phyloP scores from a whole-genome alignment of 2,888 invertebrate genomes.

The Anoncus sp. region DNA sequence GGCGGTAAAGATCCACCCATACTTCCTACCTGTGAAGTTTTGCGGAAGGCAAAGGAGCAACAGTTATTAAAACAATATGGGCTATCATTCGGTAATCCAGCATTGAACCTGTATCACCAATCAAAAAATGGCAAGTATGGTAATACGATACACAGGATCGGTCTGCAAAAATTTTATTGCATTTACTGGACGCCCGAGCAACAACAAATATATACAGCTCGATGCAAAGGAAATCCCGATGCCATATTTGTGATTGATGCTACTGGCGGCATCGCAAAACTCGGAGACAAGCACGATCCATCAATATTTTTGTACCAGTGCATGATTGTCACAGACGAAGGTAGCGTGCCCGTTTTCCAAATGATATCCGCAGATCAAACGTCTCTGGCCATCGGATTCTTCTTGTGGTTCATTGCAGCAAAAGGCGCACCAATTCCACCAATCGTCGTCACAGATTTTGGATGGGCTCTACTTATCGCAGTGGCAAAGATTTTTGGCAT shows the following conservation, averaged over 20 bases:
- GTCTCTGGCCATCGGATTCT: constrained; percentile 9
- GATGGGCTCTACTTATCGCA: constrained; percentile 52
- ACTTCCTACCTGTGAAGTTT: constrained; percentile 9
- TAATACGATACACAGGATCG: constrained; percentile 54
- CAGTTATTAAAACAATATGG: constrained; percentile 10
- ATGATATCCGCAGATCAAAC: constrained; percentile 47
- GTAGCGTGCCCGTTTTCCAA: constrained; percentile 50
- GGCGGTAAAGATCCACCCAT: constrained; percentile 25
- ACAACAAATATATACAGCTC: constrained; percentile 41
- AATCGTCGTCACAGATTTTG: constrained; percentile 20
- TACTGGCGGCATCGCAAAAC: constrained; percentile 46
- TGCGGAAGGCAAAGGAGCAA: constrained; percentile 34
- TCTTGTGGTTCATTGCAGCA: constrained; percentile 20
- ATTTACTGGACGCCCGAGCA: constrained; percentile 55
- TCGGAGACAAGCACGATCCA: constrained; percentile 30
- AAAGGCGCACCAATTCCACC: constrained; percentile 22
- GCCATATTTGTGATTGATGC: constrained; percentile 52
- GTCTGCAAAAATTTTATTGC: constrained; percentile 45
- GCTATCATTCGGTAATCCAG: constrained; percentile 8
- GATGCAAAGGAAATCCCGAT: constrained; percentile 43
- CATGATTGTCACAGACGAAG: constrained; percentile 37
- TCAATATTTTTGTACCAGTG: constrained; percentile 53
- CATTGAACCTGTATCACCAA: constrained; percentile 6
- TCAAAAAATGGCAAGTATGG: constrained; percentile 4
- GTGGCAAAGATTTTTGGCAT: constrained; percentile 56